A percentile compares a stretch with the other conserved stretches of the same genome.
phyloP scores from a whole-genome alignment of 2,888 invertebrate species.

The Ophion ventricosus region DNA sequence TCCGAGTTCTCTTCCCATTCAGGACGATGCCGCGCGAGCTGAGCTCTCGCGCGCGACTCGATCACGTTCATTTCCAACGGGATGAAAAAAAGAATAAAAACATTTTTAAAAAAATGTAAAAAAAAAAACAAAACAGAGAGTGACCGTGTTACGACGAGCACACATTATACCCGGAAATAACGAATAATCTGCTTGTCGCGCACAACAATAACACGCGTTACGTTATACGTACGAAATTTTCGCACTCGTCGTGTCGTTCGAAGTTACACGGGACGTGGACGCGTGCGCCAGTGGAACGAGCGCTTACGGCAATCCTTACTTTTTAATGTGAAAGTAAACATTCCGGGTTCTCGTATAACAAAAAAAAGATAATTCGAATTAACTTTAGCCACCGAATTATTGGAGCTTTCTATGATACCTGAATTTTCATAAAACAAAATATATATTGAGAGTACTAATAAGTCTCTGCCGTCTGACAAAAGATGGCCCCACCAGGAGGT shows the following conservation, averaged over 20 bases:
- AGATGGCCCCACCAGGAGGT: too few relatives aligned
- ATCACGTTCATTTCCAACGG: not conserved
- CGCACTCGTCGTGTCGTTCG: not conserved
- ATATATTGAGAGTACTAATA: too few relatives aligned
- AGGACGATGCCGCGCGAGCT: conserved; percentile 40
- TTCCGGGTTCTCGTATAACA: too few relatives aligned
- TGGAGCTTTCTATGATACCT: too few relatives aligned
- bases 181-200: conserved; percentile 52
- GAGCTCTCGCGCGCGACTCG: conserved; percentile 15
- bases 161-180: conserved; percentile 49
- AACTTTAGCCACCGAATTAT: too few relatives aligned
- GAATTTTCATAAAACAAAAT: too few relatives aligned
- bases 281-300: not conserved
- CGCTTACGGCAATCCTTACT: not conserved
- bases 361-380: too few relatives aligned
- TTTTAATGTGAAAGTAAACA: not conserved
- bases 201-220: conserved; percentile 16
- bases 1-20: conserved; percentile 47
- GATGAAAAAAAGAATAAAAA: conserved; percentile 5
- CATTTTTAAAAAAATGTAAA: not conserved
- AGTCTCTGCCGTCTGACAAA: too few relatives aligned
- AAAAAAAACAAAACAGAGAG: conserved; percentile 29
- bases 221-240: not conserved
- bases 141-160: conserved; percentile 56
- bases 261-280: not conserved